phyloP scores from a whole-genome alignment of 2,797 vertebrate genomes.

The Tangara arthus region DNA sequence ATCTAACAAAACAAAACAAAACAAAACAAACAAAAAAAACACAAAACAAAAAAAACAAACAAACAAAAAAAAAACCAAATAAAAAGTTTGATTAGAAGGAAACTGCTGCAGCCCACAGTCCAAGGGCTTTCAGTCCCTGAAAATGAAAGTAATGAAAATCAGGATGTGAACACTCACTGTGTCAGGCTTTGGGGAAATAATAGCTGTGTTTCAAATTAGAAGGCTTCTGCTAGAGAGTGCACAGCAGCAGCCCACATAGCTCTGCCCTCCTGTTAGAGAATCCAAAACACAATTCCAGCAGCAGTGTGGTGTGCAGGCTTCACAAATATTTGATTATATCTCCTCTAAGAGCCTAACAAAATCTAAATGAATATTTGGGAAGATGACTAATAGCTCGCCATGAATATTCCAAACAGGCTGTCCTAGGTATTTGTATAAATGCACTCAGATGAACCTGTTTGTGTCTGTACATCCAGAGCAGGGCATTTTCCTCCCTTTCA shows the following conservation, averaged over 20 bases:
- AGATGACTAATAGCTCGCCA: constrained; percentile 7
- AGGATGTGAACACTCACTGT: constrained; percentile 4
- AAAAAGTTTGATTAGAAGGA: not conserved
- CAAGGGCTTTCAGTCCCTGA: not conserved
- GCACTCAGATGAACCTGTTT: not conserved
- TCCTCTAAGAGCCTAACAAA: constrained; percentile 27
- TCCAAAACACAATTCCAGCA: not conserved
- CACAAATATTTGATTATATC: constrained; percentile 32
- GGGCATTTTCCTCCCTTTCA: not conserved
- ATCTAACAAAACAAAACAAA: not conserved
- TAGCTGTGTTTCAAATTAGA: constrained; percentile 44
- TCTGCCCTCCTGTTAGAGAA: not conserved
- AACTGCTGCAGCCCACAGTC: not conserved
- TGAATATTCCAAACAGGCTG: constrained; percentile 34
- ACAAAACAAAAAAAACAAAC: no score
- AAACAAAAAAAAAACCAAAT: not conserved
- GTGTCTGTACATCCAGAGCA: not conserved
- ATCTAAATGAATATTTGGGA: constrained; percentile 45
- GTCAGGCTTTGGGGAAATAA: constrained; percentile 46
- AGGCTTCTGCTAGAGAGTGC: not conserved
- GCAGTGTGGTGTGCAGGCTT: not conserved
- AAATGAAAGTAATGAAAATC: constrained; percentile 61
- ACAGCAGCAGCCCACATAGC: not conserved
- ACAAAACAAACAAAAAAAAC: not conserved
- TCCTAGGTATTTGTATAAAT: not conserved